Base-by-base conservation (phyloP, 2,113 vertebrate genomes). In the Ceyx cyanopectus region DNA sequence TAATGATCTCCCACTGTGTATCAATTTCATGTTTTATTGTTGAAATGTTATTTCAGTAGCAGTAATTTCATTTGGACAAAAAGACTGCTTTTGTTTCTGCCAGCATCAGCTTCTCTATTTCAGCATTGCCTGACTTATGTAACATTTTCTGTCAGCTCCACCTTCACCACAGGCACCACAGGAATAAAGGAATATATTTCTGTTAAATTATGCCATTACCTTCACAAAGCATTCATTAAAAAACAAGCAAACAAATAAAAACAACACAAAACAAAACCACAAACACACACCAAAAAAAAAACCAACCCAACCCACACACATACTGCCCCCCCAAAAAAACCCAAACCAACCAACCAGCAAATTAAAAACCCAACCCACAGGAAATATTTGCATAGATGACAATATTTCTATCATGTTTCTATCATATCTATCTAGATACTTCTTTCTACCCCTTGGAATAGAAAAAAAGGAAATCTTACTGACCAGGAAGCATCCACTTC, bases 1-100 rank as follows among this genome's bases (percentile, higher is more conserved):
- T 94, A 96, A 97, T 93, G 93, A 96, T 94, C 80, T 95, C 92
- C 87, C 82, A 94, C 92, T 92, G 88, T 45, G 73, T 53, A 85
- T 50, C 58, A 70, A 80, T 97, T 96, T 93, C 80, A 95, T 95
- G 69, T 92, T 96, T 97, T 81, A 86, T 72, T 93, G 69, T 84
- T 90, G 89, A 97, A 95, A 91, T 76, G 81, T 87, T 97, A 93
- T 86, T 95, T 95, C 70, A 93, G 82, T 61, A 85, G 58, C 67
- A 94, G 85, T 46, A 96, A 95, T 94, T 93, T 91, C 2, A 9
- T 30, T 11, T 53, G 32, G 34, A 3, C 27, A 13, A 63, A 83
- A 89, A 62, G 1, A 9, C 30, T 82, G 40, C 20, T 67, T 81
- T 91, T 92, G 60, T 95, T 96, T 95, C 67, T 87, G 65, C 27